Evolutionary conservation across 1,140 invertebrate species (phyloP), one percentile per base, ranked within the genome.

Genomic region (Drosophila mayri): DNA sequence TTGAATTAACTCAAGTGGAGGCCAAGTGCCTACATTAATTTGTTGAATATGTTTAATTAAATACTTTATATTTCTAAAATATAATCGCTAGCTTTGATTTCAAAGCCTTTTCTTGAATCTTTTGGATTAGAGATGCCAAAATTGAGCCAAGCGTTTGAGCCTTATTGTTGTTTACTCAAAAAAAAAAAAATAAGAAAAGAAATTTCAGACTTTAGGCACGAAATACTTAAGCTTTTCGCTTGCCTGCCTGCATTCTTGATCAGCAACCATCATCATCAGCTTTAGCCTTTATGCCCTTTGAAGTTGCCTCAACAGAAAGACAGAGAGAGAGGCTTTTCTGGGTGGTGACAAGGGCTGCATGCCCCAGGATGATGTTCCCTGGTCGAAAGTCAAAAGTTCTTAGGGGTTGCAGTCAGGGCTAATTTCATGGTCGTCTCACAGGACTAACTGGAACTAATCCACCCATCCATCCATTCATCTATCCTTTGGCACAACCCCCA

Each of bases 401-500:
- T 70, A 68, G 65, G 66, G 66, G 66, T 70, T 68, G 66, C 46
- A 70, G 38, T 47, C 66, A 14, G 47, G 18, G 66, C 66, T 70
- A 70, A 70, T 70, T 70, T 68, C 64, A 70, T 70, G 66, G 30
- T 67, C 65, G 64, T 37, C 20, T 66, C 66, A 25, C 38, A 68
- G 64, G 66, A 70, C 64, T 68, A 68, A 70, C 66, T 68, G 66
- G 66, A 70, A 70, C 66, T 68, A 70, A 70, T 70, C 66, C 66
- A 70, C 66, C 66, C 66, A 70, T 68, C 66, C 66, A 70, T 68
- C 66, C 64, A 70, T 66, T 20, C 62, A 68, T 67, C 30, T 32
- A 18, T 43, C 37, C 47, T 37, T 68, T 43, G 28, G 37, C 41
- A 16, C 66, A 68, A 70, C 66, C 66, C 66, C 40, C 47, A 37